phyloP scores from a whole-genome alignment of 1,140 invertebrate species.

The Drosophila subpulchrella region DNA sequence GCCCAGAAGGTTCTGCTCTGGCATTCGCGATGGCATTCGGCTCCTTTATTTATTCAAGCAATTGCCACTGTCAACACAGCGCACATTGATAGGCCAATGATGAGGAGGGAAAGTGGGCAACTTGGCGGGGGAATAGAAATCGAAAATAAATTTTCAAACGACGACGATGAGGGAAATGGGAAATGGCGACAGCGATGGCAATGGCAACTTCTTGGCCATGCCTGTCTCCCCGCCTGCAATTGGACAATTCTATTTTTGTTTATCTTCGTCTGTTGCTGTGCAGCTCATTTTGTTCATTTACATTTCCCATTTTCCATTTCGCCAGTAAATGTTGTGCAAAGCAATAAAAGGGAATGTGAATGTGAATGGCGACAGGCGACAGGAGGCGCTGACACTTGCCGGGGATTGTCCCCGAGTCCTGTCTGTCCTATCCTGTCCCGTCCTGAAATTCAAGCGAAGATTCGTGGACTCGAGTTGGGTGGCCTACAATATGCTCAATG shows the following conservation, averaged over 20 bases:
- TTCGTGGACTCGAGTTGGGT: background rate
- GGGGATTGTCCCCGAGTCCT: background rate
- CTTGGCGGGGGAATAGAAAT: constrained; percentile 57
- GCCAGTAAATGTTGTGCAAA: constrained; percentile 64
- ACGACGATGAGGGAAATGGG: constrained; percentile 52
- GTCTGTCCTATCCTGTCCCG: background rate
- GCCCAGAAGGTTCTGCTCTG: constrained; percentile 28
- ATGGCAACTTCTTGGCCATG: constrained; percentile 40
- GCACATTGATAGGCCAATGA: constrained; percentile 65
- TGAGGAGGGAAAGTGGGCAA: constrained; percentile 9
- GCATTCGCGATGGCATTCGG: constrained; percentile 25
- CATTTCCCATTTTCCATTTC: constrained; percentile 61
- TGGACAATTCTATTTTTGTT: constrained; percentile 77
- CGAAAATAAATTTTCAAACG: constrained; percentile 59
- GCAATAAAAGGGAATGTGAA: constrained; percentile 66
- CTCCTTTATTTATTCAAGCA: constrained; percentile 75
- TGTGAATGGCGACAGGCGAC: constrained; percentile 33
- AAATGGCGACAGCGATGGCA: constrained; percentile 30
- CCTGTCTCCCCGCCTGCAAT: constrained; percentile 46
- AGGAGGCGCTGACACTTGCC: constrained; percentile 39
- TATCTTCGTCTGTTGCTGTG: constrained; percentile 63
- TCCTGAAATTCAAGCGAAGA: background rate
- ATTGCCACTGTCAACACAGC: constrained; percentile 71
- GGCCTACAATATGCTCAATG: constrained; percentile 54
- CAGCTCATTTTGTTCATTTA: constrained; percentile 75